These are phyloP conservation scores for Staurois parvus DNA, from an alignment of 2,797 vertebrate species.

Conservation along the genomic window DNA sequence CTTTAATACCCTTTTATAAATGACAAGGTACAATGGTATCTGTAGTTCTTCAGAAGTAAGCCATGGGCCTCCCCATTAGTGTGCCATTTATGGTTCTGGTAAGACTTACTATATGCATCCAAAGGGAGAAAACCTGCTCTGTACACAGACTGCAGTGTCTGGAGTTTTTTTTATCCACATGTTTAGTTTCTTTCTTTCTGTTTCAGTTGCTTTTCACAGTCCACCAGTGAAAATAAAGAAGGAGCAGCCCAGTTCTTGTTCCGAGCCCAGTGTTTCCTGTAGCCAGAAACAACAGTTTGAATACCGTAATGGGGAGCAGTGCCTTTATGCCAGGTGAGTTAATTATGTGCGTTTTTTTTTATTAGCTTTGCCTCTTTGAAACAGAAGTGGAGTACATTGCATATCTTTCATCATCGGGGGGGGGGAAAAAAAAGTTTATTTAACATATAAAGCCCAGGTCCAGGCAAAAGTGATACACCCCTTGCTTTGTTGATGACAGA, in stretches of 20 bases:
- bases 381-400: no score
- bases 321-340: conserved; percentile 94
- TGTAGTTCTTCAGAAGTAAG: neutral
- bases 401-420: no score
- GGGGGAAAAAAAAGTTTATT: no score
- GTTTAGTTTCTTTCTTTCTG: conserved; percentile 46
- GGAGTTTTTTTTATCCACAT: no score
- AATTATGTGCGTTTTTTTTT: no score
- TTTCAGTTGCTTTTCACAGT: conserved; percentile 94
- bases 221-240: conserved; percentile 94
- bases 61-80: neutral
- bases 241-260: conserved; percentile 91
- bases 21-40: neutral
- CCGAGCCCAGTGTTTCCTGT: conserved; percentile 87
- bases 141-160: no score
- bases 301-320: conserved; percentile 89
- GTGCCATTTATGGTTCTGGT: neutral
- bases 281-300: conserved; percentile 88
- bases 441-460: no score
- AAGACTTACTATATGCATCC: neutral
- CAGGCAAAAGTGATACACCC: no score
- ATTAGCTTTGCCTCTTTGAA: no score
- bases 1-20: no score
- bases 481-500: no score
- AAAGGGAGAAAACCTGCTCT: no score